These are phyloP conservation scores for Crocodylus rhombifer DNA, from an alignment of 2,797 vertebrate genomes.

Conservation along the genomic window DNA sequence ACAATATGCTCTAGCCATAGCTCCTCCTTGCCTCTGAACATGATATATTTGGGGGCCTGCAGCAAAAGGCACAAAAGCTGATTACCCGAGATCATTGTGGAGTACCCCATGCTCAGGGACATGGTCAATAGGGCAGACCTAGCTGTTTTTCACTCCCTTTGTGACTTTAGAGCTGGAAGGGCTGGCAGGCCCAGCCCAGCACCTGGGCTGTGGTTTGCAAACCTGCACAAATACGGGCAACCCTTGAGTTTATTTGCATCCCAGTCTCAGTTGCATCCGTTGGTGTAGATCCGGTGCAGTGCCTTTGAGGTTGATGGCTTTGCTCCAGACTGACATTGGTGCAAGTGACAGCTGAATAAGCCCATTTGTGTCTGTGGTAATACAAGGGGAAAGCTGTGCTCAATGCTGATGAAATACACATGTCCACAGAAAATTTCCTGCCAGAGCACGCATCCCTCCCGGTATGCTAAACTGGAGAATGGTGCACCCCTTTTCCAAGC, in stretches of 20 bases:
- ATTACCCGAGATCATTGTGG: background rate
- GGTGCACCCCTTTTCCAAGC: background rate
- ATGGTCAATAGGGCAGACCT: constrained; percentile 12
- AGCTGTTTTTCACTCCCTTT: constrained; percentile 4
- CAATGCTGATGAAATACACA: background rate
- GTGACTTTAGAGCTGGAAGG: background rate
- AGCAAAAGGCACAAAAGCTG: background rate
- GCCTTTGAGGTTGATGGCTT: background rate
- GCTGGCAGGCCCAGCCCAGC: background rate
- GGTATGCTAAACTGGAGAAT: accelerated
- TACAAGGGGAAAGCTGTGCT: accelerated
- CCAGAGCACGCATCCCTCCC: background rate
- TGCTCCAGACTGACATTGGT: background rate
- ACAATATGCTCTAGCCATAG: background rate
- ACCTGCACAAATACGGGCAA: background rate
- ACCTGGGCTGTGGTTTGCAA: background rate
- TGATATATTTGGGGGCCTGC: constrained; percentile 21
- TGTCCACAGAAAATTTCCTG: background rate
- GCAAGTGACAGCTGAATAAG: background rate
- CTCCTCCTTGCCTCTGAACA: background rate
- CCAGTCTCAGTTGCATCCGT: background rate
- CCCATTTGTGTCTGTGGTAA: background rate
- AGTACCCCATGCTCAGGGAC: background rate
- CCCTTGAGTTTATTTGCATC: accelerated
- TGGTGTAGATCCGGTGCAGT: background rate